Evolutionary conservation across 2,797 vertebrate genomes (phyloP), one percentile per base, ranked within the genome.

Genomic region (Oreortyx pictus): DNA sequence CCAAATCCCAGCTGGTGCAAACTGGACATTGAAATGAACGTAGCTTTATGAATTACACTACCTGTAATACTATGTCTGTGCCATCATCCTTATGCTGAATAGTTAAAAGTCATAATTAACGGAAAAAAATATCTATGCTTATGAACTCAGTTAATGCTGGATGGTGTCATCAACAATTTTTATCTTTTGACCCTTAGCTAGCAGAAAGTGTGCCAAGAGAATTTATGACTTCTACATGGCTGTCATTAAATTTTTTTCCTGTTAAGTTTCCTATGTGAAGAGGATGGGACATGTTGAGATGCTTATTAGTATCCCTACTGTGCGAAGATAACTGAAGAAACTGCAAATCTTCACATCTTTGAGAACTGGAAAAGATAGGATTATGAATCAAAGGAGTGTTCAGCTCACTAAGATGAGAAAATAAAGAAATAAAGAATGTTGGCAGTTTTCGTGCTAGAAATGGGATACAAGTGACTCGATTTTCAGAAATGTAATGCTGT

Each of bases 401-500:
- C 78, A 50, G 23, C 10, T 52, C 16, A 22, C 14, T n/a, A 88
- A 89, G 37, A 82, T 10, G 20, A 41, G 7, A 75, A 78, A 92
- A 87, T 43, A 68, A 46, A 3, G 7, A 73, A 57, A 5, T 14
- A 59, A 87, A 78, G 9, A 81, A 13, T 57, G 76, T 89, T 83
- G 56, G 4, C 61, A 82, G 23, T 8, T 82, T 84, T 93, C 90
- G 12, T 74, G 6, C 46, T 50, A 71, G 61, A 74, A 94, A 62
- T 10, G 46, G 27, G 20, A 7, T 80, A 65, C 6, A 67, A 80
- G 25, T 71, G 46, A 59, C 25, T 65, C 57, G 73, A 65, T 90
- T 87, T 89, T 54, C 75, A 89, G 49, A 96, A 93, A 85, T 17
- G n/a, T 68, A 77, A 66, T 86, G 24, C 49, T n/a, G 4, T 19